Evolutionary conservation across 2,888 invertebrate species (phyloP), one percentile per base, ranked within the genome.

Genomic region (Odontocolon sp.): DNA sequence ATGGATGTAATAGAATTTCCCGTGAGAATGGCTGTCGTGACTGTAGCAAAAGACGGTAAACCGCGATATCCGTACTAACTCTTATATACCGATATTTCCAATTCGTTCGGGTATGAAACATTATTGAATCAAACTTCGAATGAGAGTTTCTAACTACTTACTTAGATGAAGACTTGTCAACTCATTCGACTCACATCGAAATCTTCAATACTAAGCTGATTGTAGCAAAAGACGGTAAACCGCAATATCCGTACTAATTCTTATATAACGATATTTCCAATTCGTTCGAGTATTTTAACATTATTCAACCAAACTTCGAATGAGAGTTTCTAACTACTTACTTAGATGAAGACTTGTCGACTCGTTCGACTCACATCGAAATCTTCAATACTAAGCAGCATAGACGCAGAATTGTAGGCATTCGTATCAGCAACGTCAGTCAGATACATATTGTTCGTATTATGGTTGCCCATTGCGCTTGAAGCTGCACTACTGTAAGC

Each of bases 401-500:
- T 88, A 75, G 90, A 90, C 26, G 89, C 90, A 8, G 90, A 90
- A 74, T 87, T 87, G 5, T 88, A 73, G 9, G 81, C 84, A 57
- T 86, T 86, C 18, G 83, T 81, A 78, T 85, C 88, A 54, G 84
- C 83, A 26, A 87, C 82, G 74, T 90, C 88, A 28, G 84, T 83
- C 42, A 87, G 81, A 77, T 89, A 90, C 59, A 85, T 78, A 68
- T 82, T 87, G 77, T 87, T 88, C n/a, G 81, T 82, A 61, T 87
- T 86, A 69, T 90, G 89, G 82, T 89, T 90, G 31, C 87, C 89
- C 88, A 89, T 90, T 16, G 88, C 87, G 77, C 89, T 89, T 5
- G 90, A 90, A n/a, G 89, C 87, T 28, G 88, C 89, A 66, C 90
- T 90, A 69, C 89, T 90, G 57, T 90, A 89, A 14, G 90, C 89